Evolutionary conservation across 1,140 invertebrate genomes (phyloP).

Genomic region (Drosophila kanapiae): DNA sequence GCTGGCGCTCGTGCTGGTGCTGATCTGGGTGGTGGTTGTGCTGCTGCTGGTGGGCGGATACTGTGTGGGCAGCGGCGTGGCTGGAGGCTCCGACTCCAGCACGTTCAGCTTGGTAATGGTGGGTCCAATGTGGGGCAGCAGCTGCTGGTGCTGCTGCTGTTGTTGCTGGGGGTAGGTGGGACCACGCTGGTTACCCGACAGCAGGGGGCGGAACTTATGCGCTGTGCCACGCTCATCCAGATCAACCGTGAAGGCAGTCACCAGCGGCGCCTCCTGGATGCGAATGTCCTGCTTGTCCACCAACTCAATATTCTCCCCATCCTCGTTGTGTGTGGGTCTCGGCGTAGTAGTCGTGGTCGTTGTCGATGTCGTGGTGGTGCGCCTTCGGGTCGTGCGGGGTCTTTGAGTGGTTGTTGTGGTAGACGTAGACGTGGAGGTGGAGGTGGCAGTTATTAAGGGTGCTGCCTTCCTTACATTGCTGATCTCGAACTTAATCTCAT

Average conservation of each 20-base stretch:
- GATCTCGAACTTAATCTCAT: slow-evolving; percentile 83
- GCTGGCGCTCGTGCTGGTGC: slow-evolving; percentile 26
- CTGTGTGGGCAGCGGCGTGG: slow-evolving; percentile 63
- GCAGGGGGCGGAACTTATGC: slow-evolving; percentile 91
- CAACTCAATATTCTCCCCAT: slow-evolving; percentile 88
- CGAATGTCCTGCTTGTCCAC: slow-evolving; percentile 90
- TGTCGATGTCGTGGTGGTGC: slow-evolving; percentile 86
- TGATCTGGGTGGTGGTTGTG: slow-evolving; percentile 54
- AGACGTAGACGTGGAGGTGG: slow-evolving; percentile 71
- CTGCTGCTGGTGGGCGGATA: slow-evolving; percentile 57
- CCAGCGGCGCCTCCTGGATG: slow-evolving; percentile 91
- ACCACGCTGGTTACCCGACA: slow-evolving; percentile 80
- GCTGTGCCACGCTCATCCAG: slow-evolving; percentile 91
- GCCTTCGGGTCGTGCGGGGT: slow-evolving; percentile 86
- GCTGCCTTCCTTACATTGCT: slow-evolving; percentile 62
- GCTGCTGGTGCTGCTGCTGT: slow-evolving; percentile 35
- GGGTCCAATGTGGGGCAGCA: slow-evolving; percentile 64
- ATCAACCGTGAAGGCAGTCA: slow-evolving; percentile 93
- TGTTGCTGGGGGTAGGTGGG: slow-evolving; percentile 24
- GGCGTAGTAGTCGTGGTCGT: slow-evolving; percentile 87
- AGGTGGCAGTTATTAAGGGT: slow-evolving; percentile 81
- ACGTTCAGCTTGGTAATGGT: slow-evolving; percentile 81
- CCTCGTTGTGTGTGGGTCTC: slow-evolving; percentile 87
- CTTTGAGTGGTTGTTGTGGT: slow-evolving; percentile 84
- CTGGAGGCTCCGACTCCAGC: slow-evolving; percentile 59